Conservation (phyloP, 2,888 invertebrate genomes). For the Torymus texanus region DNA sequence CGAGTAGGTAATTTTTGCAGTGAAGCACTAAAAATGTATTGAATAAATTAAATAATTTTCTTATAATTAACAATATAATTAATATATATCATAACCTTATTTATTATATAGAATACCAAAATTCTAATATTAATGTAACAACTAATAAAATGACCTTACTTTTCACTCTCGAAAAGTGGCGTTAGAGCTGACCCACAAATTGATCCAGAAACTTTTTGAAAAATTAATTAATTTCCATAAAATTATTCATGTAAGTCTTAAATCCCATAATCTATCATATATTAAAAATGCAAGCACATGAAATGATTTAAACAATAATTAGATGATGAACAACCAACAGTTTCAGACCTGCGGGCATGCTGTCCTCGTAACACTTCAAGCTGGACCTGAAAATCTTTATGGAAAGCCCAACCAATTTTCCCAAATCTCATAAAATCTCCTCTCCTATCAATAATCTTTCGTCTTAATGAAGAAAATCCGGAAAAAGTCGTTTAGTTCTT, state of each 20-base stretch:
- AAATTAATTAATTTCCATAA: background rate
- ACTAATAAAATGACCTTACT: too few species aligned
- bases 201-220: slow-evolving; percentile 12
- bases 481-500: background rate
- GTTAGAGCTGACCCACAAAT: background rate
- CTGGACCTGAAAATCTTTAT: slow-evolving; percentile 40
- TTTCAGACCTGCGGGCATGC: background rate
- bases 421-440: background rate
- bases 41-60: too few species aligned
- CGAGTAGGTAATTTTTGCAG: too few species aligned
- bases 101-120: too few species aligned
- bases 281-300: background rate
- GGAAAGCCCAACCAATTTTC: slow-evolving; percentile 13
- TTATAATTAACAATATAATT: too few species aligned
- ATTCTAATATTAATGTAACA: too few species aligned
- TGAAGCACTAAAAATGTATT: too few species aligned
- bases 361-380: slow-evolving; percentile 35
- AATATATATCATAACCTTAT: too few species aligned
- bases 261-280: background rate
- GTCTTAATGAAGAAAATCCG: background rate
- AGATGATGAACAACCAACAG: slow-evolving; percentile 2
- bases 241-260: background rate
- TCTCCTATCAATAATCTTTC: slow-evolving; percentile 6
- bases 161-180: slow-evolving; percentile 8
- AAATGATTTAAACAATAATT: slow-evolving; percentile 14